Evolutionary conservation across 2,888 invertebrate genomes (phyloP), one percentile per base, ranked within the genome.

Genomic region (Chaetoderma sp.): DNA sequence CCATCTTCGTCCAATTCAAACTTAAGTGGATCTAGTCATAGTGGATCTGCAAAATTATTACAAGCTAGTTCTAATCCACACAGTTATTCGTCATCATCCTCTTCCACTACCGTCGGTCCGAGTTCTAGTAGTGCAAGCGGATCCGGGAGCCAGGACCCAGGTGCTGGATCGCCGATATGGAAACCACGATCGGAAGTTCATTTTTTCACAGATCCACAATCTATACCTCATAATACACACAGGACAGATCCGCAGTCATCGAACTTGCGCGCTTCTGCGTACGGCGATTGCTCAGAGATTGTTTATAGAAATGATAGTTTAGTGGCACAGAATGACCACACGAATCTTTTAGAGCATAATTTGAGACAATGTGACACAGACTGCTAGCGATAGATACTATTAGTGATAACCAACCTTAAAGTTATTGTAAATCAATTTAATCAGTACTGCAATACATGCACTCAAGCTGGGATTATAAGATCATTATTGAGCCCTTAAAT

Each of bases 121-220:
- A n/a, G n/a, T n/a, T n/a, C n/a, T n/a, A n/a, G n/a, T n/a, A n/a
- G n/a, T 62, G 47, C 10, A 52, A 57, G 21, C 49, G 57, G 8
- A 64, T 64, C 33, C 61, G 65, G 28, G 72, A n/a, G n/a, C n/a
- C n/a, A n/a, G n/a, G n/a, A n/a, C n/a, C n/a, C 71, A 10, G 90
- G 92, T 91, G 90, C 92, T 93, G 96, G 96, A 90, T 96, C 96
- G 89, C 97, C 97, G 88, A 94, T 97, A 90, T 97, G 96, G 96
- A 96, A 96, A 72, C 78, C 76, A 50, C 63, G 80, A 61, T 71
- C 74, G 65, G 77, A 76, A 59, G 47, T 60, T 27, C 44, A 57
- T 32, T 44, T 60, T 36, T 42, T 54, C 54, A 32, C 57, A 36
- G 32, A 66, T 58, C 39, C 50, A 23, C 36, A 23, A 6, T 18